phyloP scores from a whole-genome alignment of 2,888 invertebrate genomes.

The Dasypogon diadema region DNA sequence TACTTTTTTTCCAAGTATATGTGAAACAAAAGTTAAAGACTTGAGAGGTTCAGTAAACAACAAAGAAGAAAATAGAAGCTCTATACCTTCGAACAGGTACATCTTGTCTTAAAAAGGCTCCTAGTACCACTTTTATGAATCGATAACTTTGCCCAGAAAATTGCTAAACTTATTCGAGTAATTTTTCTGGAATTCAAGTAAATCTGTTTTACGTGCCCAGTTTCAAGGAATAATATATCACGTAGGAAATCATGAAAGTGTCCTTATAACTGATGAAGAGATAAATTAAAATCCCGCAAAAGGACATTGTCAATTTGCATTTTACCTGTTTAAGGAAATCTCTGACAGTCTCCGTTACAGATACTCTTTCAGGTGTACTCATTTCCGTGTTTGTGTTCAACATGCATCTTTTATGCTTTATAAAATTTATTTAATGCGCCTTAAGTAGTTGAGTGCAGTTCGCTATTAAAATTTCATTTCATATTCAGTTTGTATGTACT shows the following conservation, averaged over 20 bases:
- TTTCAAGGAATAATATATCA: too few species aligned
- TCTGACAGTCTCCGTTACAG: constrained; percentile 4
- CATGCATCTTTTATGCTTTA: constrained; percentile 43
- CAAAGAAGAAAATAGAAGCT: too few species aligned
- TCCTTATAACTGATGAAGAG: constrained; percentile 9
- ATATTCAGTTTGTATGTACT: constrained; percentile 16
- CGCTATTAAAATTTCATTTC: constrained; percentile 44
- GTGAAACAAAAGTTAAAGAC: too few species aligned
- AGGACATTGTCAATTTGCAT: constrained; percentile 33
- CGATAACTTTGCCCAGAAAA: too few species aligned
- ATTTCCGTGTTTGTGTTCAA: constrained; percentile 1
- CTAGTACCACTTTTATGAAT: too few species aligned
- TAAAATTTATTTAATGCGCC: constrained; percentile 44
- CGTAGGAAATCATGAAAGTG: constrained; percentile 1
- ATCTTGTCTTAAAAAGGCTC: too few species aligned
- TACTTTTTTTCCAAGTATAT: too few species aligned
- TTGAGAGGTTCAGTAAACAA: too few species aligned
- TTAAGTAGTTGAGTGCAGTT: constrained; percentile 47
- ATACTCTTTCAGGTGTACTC: constrained; percentile 14
- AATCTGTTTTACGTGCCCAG: too few species aligned
- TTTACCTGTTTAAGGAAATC: constrained; percentile 24
- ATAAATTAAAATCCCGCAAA: constrained; percentile 29
- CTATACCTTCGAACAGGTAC: too few species aligned
- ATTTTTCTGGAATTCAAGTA: too few species aligned
- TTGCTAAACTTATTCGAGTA: too few species aligned